Evolutionary conservation across 2,113 vertebrate genomes (phyloP), one percentile per base, ranked within the genome.

Genomic region (Galemys pyrenaicus): DNA sequence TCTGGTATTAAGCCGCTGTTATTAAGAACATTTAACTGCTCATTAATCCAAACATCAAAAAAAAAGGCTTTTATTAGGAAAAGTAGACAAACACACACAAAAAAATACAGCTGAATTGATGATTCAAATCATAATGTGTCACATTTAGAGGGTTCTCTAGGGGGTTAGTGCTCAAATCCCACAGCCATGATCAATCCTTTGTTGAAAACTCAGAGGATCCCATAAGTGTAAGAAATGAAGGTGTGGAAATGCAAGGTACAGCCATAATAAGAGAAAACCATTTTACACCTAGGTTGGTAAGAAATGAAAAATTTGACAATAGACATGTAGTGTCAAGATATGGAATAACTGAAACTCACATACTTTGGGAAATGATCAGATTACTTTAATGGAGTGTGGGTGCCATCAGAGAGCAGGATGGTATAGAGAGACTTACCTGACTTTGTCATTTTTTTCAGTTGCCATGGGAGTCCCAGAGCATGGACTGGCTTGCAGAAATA

Each of bases 171-270:
- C 46, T 77, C 87, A 46, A 35, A 77, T 46, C 35, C 60, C 39
- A 26, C n/a, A 49, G 22, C 10, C 9, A 13, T 44, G 39, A 1
- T 20, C 79, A 19, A 44, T 16, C 19, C 90, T 75, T 41, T 70
- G 2, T 74, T 80, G 41, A 86, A 82, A 88, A 74, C n/a, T 60
- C 20, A 20, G 15, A 5, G n/a, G 60, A 44, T 70, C 30, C 30
- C 58, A 88, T 80, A 70, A 71, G n/a, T 91, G 44, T 68, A 79
- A 89, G 74, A 82, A 75, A 58, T 35, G 70, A 82, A 95, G 26
- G 24, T 5, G 26, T 17, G 24, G 51, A 7, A 24, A 19, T 89
- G 32, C 12, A 91, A 68, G 62, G 58, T 30, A 75, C 89, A 64
- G 26, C 7, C 58, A 20, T 32, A 74, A 26, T n/a, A 60, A 56